These are phyloP conservation scores for Cercopithecus mona DNA, from an alignment of 2,113 vertebrate genomes.

Conservation along the genomic window DNA sequence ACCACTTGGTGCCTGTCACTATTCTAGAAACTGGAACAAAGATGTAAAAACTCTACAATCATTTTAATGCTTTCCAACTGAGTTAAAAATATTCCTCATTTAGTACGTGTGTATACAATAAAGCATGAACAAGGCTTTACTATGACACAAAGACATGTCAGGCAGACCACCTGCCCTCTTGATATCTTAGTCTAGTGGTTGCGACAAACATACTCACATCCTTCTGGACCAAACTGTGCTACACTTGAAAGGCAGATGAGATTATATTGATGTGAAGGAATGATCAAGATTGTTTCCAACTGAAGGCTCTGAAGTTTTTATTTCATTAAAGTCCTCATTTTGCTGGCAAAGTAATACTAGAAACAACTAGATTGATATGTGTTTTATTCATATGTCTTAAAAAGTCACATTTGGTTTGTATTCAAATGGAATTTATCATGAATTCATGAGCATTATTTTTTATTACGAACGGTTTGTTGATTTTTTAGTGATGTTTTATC, in stretches of 20 bases:
- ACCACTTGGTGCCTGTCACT: background rate
- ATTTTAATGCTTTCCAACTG: background rate
- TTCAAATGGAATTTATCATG: background rate
- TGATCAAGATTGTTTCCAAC: background rate
- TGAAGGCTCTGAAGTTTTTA: background rate
- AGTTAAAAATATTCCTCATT: background rate
- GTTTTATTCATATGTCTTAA: background rate
- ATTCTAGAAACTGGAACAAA: background rate
- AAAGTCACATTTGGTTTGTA: background rate
- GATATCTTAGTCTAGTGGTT: background rate
- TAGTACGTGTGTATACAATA: background rate
- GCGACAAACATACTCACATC: background rate
- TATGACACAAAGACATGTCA: background rate
- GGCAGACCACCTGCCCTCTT: background rate
- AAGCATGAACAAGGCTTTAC: background rate
- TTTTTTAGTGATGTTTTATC: background rate
- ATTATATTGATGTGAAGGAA: background rate
- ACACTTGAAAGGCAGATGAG: background rate
- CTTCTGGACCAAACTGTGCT: background rate
- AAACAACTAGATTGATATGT: background rate
- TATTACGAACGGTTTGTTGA: background rate
- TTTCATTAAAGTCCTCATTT: background rate
- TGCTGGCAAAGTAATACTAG: background rate
- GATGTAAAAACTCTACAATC: background rate
- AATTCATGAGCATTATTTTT: background rate